Evolutionary conservation across 2,797 vertebrate genomes (phyloP).

Genomic region (Mus spretus): DNA sequence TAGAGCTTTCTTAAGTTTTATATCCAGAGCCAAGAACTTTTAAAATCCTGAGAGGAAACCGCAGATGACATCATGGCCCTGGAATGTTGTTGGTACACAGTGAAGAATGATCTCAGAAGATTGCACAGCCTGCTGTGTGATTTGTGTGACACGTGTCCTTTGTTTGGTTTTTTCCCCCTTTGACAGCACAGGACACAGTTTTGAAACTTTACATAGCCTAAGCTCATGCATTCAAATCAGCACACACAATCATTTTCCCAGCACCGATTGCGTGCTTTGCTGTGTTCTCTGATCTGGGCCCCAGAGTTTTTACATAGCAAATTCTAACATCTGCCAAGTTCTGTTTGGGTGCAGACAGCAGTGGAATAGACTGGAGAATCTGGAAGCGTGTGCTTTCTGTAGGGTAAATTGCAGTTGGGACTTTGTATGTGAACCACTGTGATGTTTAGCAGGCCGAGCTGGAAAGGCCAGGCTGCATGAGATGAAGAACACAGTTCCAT

Average conservation of each 20-base stretch:
- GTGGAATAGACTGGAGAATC: conserved; percentile 44
- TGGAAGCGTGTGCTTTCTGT: conserved; percentile 50
- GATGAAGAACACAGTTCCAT: conserved; percentile 58
- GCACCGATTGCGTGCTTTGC: conserved; percentile 46
- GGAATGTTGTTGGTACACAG: conserved; percentile 71
- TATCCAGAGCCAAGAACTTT: conserved; percentile 66
- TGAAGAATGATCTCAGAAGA: conserved; percentile 72
- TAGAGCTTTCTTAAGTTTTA: conserved; percentile 62
- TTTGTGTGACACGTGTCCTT: conserved; percentile 47
- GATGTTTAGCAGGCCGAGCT: conserved; percentile 12
- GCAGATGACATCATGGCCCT: conserved; percentile 64
- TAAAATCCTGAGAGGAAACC: conserved; percentile 69
- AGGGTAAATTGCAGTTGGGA: conserved; percentile 32
- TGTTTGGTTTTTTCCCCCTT: conserved; percentile 14
- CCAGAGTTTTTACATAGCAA: conserved; percentile 65
- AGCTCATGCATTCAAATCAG: conserved; percentile 49
- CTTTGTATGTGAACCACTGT: conserved; percentile 55
- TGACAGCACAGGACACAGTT: conserved; percentile 50
- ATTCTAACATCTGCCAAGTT: conserved; percentile 70
- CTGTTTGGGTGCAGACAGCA: conserved; percentile 60
- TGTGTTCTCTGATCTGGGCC: conserved; percentile 66
- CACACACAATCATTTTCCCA: conserved; percentile 50
- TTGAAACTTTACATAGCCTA: conserved; percentile 56
- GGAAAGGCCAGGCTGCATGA: conserved; percentile 35
- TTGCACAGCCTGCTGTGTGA: conserved; percentile 47